Conservation (phyloP, 2,113 vertebrate genomes). For the Sturnus vulgaris region DNA sequence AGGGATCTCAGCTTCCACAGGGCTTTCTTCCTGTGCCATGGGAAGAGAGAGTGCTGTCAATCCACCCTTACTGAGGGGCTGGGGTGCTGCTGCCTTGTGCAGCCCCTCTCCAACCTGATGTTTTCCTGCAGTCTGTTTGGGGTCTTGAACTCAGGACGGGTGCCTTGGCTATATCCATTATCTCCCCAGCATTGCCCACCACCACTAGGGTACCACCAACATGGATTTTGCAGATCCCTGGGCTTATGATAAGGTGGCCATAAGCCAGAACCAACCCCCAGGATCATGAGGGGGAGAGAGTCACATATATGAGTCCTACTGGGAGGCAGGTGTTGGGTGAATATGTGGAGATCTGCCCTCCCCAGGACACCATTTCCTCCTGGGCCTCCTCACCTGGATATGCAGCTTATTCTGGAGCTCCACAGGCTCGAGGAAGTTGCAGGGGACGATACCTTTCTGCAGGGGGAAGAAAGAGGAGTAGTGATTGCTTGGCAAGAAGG, state of each 20-base stretch:
- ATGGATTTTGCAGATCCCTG: not conserved
- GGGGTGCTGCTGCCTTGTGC: not conserved
- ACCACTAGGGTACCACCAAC: rapidly evolving
- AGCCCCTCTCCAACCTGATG: rapidly evolving
- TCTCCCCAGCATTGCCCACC: not conserved
- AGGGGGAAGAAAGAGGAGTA: not conserved
- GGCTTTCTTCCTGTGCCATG: constrained; percentile 50
- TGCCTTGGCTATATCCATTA: not conserved
- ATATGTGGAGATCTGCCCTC: not conserved
- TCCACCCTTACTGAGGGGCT: not conserved
- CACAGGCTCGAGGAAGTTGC: constrained; percentile 87
- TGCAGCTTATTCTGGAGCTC: constrained; percentile 79
- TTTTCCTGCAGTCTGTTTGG: not conserved
- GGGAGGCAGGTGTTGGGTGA: not conserved
- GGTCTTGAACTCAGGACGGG: not conserved
- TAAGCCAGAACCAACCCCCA: not conserved
- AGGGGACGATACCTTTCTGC: constrained; percentile 92
- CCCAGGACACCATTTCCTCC: not conserved
- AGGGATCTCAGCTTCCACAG: constrained; percentile 33
- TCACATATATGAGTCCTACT: not conserved
- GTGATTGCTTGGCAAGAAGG: not conserved
- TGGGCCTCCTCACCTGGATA: constrained; percentile 68
- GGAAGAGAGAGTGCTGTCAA: not conserved
- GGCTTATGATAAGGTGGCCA: not conserved
- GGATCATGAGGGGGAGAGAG: not conserved